Base-by-base conservation (phyloP, 2,888 invertebrate genomes). In the Metellina segmentata region DNA sequence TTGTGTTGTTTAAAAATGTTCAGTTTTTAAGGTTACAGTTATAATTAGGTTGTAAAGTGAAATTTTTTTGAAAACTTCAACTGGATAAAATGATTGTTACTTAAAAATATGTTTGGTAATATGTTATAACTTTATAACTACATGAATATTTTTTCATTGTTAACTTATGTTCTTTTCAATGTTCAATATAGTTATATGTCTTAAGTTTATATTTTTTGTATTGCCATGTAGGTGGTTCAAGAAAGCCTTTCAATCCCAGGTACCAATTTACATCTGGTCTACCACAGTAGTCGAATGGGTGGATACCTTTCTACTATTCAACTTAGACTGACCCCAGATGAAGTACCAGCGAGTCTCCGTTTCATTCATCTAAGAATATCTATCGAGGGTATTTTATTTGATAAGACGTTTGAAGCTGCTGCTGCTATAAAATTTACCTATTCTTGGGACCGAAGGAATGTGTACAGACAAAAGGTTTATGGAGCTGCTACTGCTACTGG, bases 371-470 rank as follows among this genome's bases (percentile, higher is more conserved):
- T 99, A 20, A 96, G 97, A 83, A 95, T 96, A 77, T 94, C 94
- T 94, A 98, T 98, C 92, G 98, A 99, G 95, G 99, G 99, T 7
- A 98, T 98, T 1, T 96, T 98, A 16, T 97, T 98, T 95, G 97
- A 98, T 16, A 97, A 97, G 95, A 97, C 97, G 0, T 99, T 99
- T 95, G 99, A 99, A 95, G 99, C 99, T 0, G 99, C 99, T 95
- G 98, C 99, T 0, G 98, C 98, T 95, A 96, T 99, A 91, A 98
- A 97, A 85, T 98, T 99, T 95, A 98, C 98, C 9, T 99, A 99
- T 95, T 98, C 98, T 2, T 99, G 99, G 99, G 98, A 99, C 95
- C 98, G 99, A 95, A 96, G 98, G 93, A 99, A 99, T 95, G 98
- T 99, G 74, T 99, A 99, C 95, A 93, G 94, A 49, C 94, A 94